These are phyloP conservation scores for Podilymbus podiceps DNA, from an alignment of 2,113 vertebrate genomes.

Conservation along the genomic window DNA sequence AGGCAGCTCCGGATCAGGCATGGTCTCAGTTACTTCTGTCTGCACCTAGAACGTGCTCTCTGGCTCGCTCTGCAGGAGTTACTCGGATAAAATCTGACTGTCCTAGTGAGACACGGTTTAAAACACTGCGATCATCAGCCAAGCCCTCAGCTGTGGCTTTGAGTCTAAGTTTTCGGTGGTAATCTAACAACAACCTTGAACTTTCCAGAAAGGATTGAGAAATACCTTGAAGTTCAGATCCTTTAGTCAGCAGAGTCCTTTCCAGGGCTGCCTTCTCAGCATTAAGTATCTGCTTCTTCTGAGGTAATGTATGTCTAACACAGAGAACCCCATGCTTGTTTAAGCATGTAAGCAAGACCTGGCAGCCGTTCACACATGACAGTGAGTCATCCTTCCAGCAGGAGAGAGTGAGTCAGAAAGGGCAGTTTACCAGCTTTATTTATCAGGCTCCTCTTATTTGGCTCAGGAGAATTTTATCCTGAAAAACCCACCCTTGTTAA, in stretches of 20 bases:
- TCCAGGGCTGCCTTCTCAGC: conserved; percentile 19
- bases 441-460: conserved; percentile 52
- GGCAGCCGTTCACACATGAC: conserved; percentile 40
- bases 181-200: conserved; percentile 22
- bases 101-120: not conserved
- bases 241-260: conserved; percentile 53
- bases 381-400: conserved; percentile 56
- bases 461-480: conserved; percentile 22
- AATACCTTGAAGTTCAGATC: conserved; percentile 39
- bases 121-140: not conserved
- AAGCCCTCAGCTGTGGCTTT: not conserved
- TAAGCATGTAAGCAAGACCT: conserved; percentile 51
- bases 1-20: not conserved
- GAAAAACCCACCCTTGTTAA: conserved; percentile 47
- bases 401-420: conserved; percentile 69
- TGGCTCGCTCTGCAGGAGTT: not conserved
- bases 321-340: conserved; percentile 25
- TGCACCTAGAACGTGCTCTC: not conserved
- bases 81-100: not conserved
- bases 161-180: not conserved
- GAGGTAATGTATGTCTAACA: not conserved
- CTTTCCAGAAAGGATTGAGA: conserved; percentile 46
- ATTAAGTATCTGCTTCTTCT: not conserved
- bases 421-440: conserved; percentile 52
- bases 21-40: not conserved